Base-by-base conservation (phyloP, 2,888 invertebrate genomes). In the Eristalis intricaria region DNA sequence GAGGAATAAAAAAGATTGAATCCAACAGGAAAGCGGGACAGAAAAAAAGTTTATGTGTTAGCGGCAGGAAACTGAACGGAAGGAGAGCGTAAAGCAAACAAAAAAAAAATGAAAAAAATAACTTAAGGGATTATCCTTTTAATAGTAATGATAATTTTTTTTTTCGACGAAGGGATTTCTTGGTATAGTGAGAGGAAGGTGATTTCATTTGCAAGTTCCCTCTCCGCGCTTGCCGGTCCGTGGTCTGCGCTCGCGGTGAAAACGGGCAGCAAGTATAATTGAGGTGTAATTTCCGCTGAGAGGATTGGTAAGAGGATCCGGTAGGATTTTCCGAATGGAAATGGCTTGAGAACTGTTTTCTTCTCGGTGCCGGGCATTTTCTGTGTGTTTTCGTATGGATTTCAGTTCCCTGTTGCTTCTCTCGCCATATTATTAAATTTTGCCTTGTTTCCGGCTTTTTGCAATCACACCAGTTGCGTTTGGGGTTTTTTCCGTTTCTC, bases 261-360 rank as follows among this genome's bases (percentile, higher is more conserved):
- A 87, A 80, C 79, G 87, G 75, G 78, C 84, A 87, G 87, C 77
- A 77, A 80, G 77, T 84, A 84, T 88, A 88, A 88, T 88, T 88
- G 88, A 84, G 88, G 88, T 88, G 88, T 84, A 88, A 88, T 88
- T 88, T 88, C 88, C 88, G 88, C 61, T 88, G 84, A 88, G 88
- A 84, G 88, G 88, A 88, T 84, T 84, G 88, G 84, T 77, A 88
- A 84, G 88, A 83, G 88, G 80, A 88, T 87, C 79, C 87, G 80
- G 84, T 87, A 87, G 87, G 87, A 87, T 87, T 84, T 87, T 79
- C 87, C 87, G 76, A 84, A 84, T 87, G 87, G 76, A 87, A 87
- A 87, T 79, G 74, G 79, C 84, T 84, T 87, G 60, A 84, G 87
- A 87, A 73, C 69, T 80, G 84, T 79, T 75, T 64, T 56, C 64